Evolutionary conservation across 2,113 vertebrate species (phyloP).

Genomic region (Diadophis punctatus): DNA sequence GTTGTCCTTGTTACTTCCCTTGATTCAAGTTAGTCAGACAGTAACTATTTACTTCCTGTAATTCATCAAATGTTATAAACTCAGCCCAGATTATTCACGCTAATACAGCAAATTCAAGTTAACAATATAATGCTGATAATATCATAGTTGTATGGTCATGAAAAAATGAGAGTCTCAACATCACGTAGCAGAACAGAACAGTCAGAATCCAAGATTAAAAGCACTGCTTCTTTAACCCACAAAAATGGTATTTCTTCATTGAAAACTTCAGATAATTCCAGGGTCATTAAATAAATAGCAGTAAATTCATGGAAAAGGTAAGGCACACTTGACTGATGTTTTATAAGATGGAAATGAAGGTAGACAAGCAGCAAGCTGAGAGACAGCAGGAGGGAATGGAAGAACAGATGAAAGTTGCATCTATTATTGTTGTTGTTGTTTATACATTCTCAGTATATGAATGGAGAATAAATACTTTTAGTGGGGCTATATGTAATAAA

Average conservation of each 20-base stretch:
- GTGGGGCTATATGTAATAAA: not conserved
- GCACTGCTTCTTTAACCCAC: not conserved
- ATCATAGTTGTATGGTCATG: not conserved
- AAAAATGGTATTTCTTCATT: not conserved
- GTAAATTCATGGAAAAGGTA: slow-evolving; percentile 6
- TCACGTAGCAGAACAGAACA: not conserved
- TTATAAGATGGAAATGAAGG: not conserved
- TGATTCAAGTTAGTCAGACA: not conserved
- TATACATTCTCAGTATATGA: not conserved
- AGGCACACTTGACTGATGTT: not conserved
- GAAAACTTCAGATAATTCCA: not conserved
- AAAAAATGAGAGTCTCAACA: not conserved
- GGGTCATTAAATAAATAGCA: not conserved
- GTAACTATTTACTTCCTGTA: not conserved
- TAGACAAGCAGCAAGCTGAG: not conserved
- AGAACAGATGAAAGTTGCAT: not conserved
- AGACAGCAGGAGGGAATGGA: not conserved
- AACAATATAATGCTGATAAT: not conserved
- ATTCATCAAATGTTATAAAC: not conserved
- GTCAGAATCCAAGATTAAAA: not conserved
- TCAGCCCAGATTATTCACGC: not conserved
- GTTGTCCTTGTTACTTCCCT: not conserved
- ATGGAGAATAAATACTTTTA: not conserved
- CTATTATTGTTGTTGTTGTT: too few relatives aligned
- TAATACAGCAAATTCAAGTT: not conserved